A percentile compares a stretch with the other conserved stretches of the same genome.
Conservation (phyloP, 2,888 invertebrate species). For the Zygogramma bicolorata region DNA sequence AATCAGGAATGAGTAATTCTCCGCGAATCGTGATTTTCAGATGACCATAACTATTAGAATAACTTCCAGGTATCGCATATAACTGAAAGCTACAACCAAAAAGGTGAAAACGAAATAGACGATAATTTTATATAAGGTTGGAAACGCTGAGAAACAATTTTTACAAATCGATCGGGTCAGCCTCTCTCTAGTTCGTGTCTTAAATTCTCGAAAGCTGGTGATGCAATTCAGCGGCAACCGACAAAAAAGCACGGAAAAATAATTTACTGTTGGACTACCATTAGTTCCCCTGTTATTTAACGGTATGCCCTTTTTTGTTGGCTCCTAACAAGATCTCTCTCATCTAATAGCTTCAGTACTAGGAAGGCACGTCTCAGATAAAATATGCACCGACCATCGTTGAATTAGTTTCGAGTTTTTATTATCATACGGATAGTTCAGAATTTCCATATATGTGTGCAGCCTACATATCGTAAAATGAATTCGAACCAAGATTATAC, state of each 20-base stretch:
- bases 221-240: neutral
- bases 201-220: slow-evolving; percentile 1
- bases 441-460: slow-evolving; percentile 17
- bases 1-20: neutral
- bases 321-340: slow-evolving; percentile 30
- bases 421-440: slow-evolving; percentile 17
- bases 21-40: neutral
- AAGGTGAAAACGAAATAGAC: neutral
- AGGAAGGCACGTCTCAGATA: slow-evolving; percentile 33
- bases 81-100: neutral
- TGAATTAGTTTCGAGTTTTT: slow-evolving; percentile 29
- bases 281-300: slow-evolving; percentile 28
- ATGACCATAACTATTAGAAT: neutral
- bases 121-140: slow-evolving; percentile 1
- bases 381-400: slow-evolving; percentile 29
- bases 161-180: neutral
- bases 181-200: slow-evolving; percentile 12
- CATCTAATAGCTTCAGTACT: slow-evolving; percentile 19
- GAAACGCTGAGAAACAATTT: slow-evolving; percentile 4
- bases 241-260: slow-evolving; percentile 9
- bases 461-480: neutral
- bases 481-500: neutral
- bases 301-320: slow-evolving; percentile 41
- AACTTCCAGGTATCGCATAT: neutral
- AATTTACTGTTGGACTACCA: slow-evolving; percentile 22